Evolutionary conservation across 2,113 vertebrate genomes (phyloP).

Genomic region (Meles meles): DNA sequence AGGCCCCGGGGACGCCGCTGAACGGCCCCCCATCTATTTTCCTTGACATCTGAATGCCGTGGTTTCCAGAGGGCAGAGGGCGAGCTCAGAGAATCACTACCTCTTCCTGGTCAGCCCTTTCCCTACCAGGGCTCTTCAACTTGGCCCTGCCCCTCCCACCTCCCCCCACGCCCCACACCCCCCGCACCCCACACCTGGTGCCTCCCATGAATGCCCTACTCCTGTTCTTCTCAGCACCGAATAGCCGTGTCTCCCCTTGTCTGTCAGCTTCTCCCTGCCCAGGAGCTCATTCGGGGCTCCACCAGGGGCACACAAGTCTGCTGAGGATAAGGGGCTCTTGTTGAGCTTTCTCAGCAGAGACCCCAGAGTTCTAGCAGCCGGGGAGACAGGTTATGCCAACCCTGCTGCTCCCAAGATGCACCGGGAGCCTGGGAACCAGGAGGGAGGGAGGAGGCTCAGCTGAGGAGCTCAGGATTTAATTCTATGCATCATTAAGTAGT

Average conservation of each 20-base stretch:
- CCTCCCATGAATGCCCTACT: fast-evolving
- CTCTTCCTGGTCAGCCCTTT: background rate
- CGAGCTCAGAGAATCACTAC: background rate
- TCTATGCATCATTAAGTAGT: conserved; percentile 99
- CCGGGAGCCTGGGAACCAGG: conserved; percentile 78
- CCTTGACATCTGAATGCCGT: background rate
- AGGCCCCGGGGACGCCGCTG: fast-evolving
- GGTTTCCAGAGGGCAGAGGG: background rate
- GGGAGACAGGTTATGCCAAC: conserved; percentile 62
- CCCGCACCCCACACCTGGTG: background rate
- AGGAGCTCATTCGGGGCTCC: background rate
- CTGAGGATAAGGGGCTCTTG: background rate
- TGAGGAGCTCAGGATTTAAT: conserved; percentile 97
- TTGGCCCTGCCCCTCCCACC: background rate
- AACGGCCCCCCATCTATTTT: background rate
- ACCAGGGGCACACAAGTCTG: background rate
- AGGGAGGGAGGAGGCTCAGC: conserved; percentile 91
- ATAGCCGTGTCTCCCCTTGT: background rate
- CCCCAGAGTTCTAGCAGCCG: conserved; percentile 32
- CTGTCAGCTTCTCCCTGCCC: background rate
- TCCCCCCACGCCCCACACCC: fast-evolving
- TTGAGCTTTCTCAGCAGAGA: conserved; percentile 8
- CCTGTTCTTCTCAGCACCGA: background rate
- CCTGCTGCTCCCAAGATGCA: conserved; percentile 72
- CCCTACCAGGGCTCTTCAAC: background rate